Conservation (phyloP, 2,888 invertebrate genomes). For the Nomada fabriciana region DNA sequence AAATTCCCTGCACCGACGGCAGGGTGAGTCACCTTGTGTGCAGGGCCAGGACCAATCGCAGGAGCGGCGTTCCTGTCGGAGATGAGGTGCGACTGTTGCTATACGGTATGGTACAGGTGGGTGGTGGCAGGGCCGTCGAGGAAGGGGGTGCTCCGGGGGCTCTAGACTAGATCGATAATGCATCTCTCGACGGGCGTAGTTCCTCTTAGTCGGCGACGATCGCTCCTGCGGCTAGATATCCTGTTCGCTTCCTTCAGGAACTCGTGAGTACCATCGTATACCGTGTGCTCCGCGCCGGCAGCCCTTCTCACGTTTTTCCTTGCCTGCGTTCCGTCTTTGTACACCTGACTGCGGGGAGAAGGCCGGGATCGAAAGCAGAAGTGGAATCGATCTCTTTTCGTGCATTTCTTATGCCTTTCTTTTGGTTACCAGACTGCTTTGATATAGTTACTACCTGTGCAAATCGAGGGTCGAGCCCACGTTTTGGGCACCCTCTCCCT, state of each 20-base stretch:
- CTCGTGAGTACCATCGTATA: constrained; percentile 25
- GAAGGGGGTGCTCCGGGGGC: constrained; percentile 74
- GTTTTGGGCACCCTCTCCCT: background rate
- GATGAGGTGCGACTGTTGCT: constrained; percentile 75
- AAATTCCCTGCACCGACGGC: constrained; percentile 29
- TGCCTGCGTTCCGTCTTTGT: background rate
- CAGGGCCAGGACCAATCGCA: constrained; percentile 56
- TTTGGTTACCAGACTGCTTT: too few relatives aligned
- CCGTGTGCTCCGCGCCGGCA: background rate
- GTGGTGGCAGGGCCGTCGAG: constrained; percentile 75
- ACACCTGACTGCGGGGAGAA: background rate
- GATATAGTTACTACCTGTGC: too few relatives aligned
- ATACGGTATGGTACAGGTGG: constrained; percentile 79
- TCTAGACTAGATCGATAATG: constrained; percentile 82
- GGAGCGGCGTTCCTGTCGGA: constrained; percentile 60
- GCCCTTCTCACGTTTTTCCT: background rate
- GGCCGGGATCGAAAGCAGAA: too few relatives aligned
- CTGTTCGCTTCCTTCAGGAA: constrained; percentile 33
- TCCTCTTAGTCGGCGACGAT: constrained; percentile 75
- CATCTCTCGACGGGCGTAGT: constrained; percentile 80
- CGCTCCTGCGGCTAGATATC: constrained; percentile 67
- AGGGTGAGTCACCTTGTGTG: constrained; percentile 37
- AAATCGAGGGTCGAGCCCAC: background rate
- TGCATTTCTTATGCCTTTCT: background rate
- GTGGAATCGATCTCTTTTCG: too few relatives aligned